A percentile compares a stretch with the other conserved stretches of the same genome.
These are phyloP conservation scores for Holothuria scabra DNA, from an alignment of 53 echinoderm and acorn worm species.

Conservation along the genomic window DNA sequence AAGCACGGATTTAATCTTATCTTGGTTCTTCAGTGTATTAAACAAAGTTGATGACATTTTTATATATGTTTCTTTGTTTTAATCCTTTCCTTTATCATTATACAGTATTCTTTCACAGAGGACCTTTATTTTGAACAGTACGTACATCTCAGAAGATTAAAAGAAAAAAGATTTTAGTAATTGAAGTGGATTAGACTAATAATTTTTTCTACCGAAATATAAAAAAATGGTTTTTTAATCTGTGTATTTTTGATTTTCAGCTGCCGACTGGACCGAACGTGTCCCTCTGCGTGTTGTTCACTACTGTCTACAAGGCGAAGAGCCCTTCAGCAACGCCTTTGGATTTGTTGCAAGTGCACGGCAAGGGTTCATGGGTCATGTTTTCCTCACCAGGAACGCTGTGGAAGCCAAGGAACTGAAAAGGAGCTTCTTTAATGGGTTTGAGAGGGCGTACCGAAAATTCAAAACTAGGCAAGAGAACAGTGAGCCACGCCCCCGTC, in stretches of 20 bases:
- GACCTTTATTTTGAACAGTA: too few species aligned
- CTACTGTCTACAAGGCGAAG: constrained; percentile 42
- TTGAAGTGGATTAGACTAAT: too few species aligned
- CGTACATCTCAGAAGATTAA: too few species aligned
- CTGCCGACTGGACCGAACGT: constrained; percentile 39
- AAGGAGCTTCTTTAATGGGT: constrained; percentile 2
- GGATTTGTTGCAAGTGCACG: constrained; percentile 40
- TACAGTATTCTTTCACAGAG: too few species aligned
- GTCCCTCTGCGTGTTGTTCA: constrained; percentile 34
- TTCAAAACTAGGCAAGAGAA: constrained; percentile 22
- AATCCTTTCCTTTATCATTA: too few species aligned
- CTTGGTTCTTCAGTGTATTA: too few species aligned
- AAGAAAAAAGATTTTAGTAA: too few species aligned
- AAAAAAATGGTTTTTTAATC: too few species aligned
- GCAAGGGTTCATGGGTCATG: constrained; percentile 50
- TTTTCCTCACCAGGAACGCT: constrained; percentile 12
- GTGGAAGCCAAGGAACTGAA: constrained; percentile 33
- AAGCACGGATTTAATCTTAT: too few species aligned
- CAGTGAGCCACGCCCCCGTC: constrained; percentile 5
- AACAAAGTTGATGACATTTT: too few species aligned
- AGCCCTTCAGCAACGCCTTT: constrained; percentile 24
- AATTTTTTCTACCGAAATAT: too few species aligned
- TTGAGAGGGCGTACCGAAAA: constrained; percentile 22
- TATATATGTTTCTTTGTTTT: too few species aligned
- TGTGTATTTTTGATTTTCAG: background rate